Evolutionary conservation across 2,797 vertebrate species (phyloP), one percentile per base, ranked within the genome.

Genomic region (Peromyscus eremicus): DNA sequence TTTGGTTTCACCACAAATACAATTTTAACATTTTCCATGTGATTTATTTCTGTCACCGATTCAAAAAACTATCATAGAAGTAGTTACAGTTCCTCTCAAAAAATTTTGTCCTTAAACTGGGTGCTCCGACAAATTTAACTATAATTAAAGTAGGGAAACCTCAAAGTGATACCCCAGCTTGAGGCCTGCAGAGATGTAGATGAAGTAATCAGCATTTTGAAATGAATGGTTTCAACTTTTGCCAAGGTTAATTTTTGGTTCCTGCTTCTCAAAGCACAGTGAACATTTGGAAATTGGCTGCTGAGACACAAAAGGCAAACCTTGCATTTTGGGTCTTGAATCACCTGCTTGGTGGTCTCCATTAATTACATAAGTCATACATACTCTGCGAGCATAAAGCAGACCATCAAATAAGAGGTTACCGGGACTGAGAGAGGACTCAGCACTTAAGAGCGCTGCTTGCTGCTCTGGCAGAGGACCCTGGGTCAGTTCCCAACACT

Each of bases 351-450:
- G 8, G 4, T 70, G 52, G 23, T 55, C 11, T 16, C 25, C 25
- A 66, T 92, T 91, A 77, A 90, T 93, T 87, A 66, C 64, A 55
- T 89, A 62, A 94, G 37, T 93, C 25, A 25, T 62, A 25, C 34
- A 57, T 25, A 5, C 27, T 57, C 32, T 27, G 10, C 32, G 29
- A 40, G 2, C 19, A n/a, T 4, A 88, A 77, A 79, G 19, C 6
- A 46, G 27, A 73, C 37, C 46, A 25, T 34, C 11, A 32, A 71
- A 40, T 75, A 60, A 14, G 34, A 81, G 75, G 21, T 46, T 6
- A 0, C 43, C n/a, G 27, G 64, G 21, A 23, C 32, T 10, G 64
- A 52, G 64, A 46, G 83, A 52, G 32, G 83, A 70, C 21, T 52
- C 19, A 7, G 64, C 13, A 5, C 11, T 49, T 49, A 4, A 49